Conservation (phyloP, 2,113 vertebrate genomes). For the Corythornis vintsioides region DNA sequence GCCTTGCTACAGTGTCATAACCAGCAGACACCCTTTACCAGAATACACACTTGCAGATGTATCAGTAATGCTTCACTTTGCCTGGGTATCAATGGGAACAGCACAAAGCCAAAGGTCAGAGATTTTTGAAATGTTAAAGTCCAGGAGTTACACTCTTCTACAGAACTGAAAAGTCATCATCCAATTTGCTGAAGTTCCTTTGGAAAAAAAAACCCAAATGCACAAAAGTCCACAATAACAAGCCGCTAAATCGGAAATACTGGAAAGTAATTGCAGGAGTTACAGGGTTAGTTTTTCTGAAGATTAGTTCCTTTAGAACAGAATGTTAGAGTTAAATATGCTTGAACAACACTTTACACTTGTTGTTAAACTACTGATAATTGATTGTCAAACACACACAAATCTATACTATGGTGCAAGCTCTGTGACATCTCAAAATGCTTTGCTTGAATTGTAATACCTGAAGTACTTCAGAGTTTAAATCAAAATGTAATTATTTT, state of each 20-base stretch:
- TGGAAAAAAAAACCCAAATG: background rate
- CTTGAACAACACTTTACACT: conserved; percentile 1
- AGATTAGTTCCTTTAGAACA: background rate
- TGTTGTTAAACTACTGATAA: conserved; percentile 28
- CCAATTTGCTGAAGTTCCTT: background rate
- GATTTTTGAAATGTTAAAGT: background rate
- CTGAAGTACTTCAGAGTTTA: conserved; percentile 25
- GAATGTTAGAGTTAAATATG: conserved; percentile 2
- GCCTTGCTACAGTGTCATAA: background rate
- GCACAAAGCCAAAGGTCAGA: background rate
- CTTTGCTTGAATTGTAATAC: conserved; percentile 4
- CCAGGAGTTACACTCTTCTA: background rate
- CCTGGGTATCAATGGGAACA: background rate
- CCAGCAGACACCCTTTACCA: background rate
- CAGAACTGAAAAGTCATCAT: background rate
- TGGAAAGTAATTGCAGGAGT: background rate
- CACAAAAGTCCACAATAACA: background rate
- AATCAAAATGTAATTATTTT: conserved; percentile 63
- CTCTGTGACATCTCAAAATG: background rate
- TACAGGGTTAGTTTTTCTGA: background rate
- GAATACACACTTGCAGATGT: background rate
- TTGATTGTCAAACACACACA: conserved; percentile 34
- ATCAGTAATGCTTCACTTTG: background rate
- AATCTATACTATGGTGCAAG: background rate
- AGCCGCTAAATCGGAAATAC: background rate